Evolutionary conservation across 2,113 vertebrate species (phyloP).

Genomic region (Indicator indicator): DNA sequence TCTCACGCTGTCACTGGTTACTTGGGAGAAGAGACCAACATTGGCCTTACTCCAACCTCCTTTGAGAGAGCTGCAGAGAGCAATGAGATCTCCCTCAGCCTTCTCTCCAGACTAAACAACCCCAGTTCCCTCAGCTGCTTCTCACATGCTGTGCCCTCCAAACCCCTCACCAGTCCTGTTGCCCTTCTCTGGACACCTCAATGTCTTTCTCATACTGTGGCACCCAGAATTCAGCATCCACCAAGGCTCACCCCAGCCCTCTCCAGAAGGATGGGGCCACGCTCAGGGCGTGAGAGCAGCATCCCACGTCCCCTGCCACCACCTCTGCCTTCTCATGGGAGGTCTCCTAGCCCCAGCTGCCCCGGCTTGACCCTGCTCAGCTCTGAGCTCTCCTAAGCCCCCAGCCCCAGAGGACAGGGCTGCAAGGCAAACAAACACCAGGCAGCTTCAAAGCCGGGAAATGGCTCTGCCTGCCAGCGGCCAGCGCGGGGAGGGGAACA

Average conservation of each 20-base stretch:
- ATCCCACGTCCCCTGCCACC: not conserved
- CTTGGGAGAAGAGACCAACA: too few species aligned
- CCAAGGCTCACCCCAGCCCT: not conserved
- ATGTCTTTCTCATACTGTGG: too few species aligned
- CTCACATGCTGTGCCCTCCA: too few species aligned
- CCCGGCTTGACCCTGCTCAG: not conserved
- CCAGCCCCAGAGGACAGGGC: not conserved
- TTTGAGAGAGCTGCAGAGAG: too few species aligned
- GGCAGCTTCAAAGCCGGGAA: slow-evolving; percentile 38
- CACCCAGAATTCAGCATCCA: not conserved
- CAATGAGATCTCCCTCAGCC: too few species aligned
- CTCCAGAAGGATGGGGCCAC: not conserved
- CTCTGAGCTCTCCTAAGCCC: not conserved
- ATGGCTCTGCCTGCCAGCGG: not conserved
- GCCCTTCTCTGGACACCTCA: too few species aligned
- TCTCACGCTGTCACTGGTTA: too few species aligned
- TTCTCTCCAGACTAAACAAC: too few species aligned
- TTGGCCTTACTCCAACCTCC: too few species aligned
- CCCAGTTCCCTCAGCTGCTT: too few species aligned
- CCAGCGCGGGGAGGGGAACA: not conserved
- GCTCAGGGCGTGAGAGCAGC: accelerated
- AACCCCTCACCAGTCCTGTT: too few species aligned
- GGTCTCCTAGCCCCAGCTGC: not conserved
- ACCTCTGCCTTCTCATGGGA: not conserved
- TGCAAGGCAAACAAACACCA: slow-evolving; percentile 24